phyloP scores from a whole-genome alignment of 1,140 invertebrate species.

The Drosophila arawakana region DNA sequence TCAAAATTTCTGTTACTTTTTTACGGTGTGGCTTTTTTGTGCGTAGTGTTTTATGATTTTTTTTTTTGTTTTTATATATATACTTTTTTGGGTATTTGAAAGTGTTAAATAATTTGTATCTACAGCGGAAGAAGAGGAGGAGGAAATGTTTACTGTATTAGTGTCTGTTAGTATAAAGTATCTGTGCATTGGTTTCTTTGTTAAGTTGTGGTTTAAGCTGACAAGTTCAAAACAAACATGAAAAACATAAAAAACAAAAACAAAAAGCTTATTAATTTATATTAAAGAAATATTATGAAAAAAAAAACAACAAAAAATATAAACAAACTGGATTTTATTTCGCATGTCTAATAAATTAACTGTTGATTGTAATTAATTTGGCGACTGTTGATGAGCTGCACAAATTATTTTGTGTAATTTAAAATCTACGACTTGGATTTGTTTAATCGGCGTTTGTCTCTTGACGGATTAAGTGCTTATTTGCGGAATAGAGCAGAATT shows the following conservation, averaged over 20 bases:
- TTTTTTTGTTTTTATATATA: conserved; percentile 41
- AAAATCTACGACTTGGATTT: too few relatives aligned
- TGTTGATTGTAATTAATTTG: too few relatives aligned
- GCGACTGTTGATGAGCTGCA: too few relatives aligned
- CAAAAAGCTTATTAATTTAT: conserved; percentile 78
- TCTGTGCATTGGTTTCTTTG: conserved; percentile 74
- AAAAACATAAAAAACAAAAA: conserved; percentile 32
- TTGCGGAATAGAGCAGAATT: too few relatives aligned
- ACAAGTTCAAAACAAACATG: conserved; percentile 76
- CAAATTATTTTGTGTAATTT: too few relatives aligned
- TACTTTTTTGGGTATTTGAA: conserved; percentile 49
- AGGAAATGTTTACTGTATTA: conserved; percentile 52
- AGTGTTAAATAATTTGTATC: conserved; percentile 48
- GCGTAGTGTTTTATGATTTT: conserved; percentile 46
- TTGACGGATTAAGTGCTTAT: too few relatives aligned
- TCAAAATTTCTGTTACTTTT: conserved; percentile 24
- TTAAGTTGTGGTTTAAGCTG: conserved; percentile 81
- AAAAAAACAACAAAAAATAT: not conserved
- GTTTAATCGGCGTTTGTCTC: too few relatives aligned
- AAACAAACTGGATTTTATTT: not conserved
- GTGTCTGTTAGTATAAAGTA: conserved; percentile 59
- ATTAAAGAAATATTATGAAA: conserved; percentile 51
- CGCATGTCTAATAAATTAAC: not conserved
- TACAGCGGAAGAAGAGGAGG: conserved; percentile 16
- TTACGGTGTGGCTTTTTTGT: conserved; percentile 58